Evolutionary conservation across 2,113 vertebrate genomes (phyloP), one percentile per base, ranked within the genome.

Genomic region (Rafetus swinhoei): DNA sequence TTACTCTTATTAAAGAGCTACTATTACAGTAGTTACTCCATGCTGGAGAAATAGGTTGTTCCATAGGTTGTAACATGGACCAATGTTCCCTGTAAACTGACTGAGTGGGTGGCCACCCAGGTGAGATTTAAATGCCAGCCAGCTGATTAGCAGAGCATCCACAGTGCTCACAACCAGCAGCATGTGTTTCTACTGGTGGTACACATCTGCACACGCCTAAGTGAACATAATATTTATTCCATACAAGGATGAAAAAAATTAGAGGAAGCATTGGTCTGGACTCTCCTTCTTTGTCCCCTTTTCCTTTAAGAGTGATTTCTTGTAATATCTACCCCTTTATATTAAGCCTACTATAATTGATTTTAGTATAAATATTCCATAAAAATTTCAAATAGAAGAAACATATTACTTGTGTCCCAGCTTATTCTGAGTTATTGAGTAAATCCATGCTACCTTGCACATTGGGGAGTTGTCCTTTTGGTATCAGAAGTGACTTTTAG

Each of bases 11-110:
- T 39, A 3, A 39, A 39, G 39, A 96, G 95, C 88, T 97, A 93
- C 95, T 96, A 94, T 96, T 96, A 91, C 84, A 92, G 92, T 82
- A 95, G 95, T 94, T 72, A 56, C 92, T 95, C 89, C 90, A 94
- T 35, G 77, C 86, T 21, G 77, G 55, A 21, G 29, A 97, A 94
- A 89, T 62, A 39, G 62, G 76, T 87, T 93, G 84, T 85, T 93
- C 91, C 87, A 45, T 69, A 91, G n/a, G 2, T 22, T 81, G 18
- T 22, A 87, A 39, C 39, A 39, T 39, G 39, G 39, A 39, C 39
- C 39, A 39, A 39, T 4, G 39, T 39, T 39, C 39, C 39, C 39
- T 39, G 39, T 39, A 39, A 39, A 39, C 39, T 39, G 39, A 39
- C 39, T 39, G 39, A 39, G 39, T 4, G 39, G 39, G 39, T 39